phyloP scores from a whole-genome alignment of 2,888 invertebrate genomes.

The Hirtodrosophila confusa region DNA sequence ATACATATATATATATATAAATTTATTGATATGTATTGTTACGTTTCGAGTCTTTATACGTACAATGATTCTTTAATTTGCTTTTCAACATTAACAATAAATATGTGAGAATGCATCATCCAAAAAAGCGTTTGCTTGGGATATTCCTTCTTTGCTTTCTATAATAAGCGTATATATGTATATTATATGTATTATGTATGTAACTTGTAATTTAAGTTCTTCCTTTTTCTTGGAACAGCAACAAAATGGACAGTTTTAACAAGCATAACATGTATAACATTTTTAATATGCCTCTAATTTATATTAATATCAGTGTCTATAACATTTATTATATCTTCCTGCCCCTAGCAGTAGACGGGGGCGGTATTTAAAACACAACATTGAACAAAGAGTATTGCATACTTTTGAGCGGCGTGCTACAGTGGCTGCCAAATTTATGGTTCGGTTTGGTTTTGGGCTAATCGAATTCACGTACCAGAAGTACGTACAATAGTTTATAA shows the following conservation, averaged over 20 bases:
- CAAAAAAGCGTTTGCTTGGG: conserved; percentile 42
- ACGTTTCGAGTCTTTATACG: conserved; percentile 80
- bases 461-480: conserved; percentile 15
- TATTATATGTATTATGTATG: not conserved
- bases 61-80: conserved; percentile 53
- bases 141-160: conserved; percentile 14
- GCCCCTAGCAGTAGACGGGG: not conserved
- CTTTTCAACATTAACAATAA: conserved; percentile 33
- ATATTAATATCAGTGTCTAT: conserved; percentile 8
- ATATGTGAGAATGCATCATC: conserved; percentile 36
- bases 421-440: conserved; percentile 14
- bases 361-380: conserved; percentile 47
- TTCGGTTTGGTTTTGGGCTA: not conserved
- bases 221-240: conserved; percentile 39
- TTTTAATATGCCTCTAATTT: not conserved
- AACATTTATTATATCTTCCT: conserved; percentile 30
- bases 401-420: conserved; percentile 54
- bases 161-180: conserved; percentile 36
- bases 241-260: conserved; percentile 64
- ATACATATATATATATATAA: conserved; percentile 42
- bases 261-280: conserved; percentile 25
- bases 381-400: conserved; percentile 60
- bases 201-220: conserved; percentile 3
- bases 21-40: conserved; percentile 81
- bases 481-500: conserved; percentile 9